Evolutionary conservation across 2,797 vertebrate species (phyloP), one percentile per base, ranked within the genome.

Genomic region (Falco concolor): DNA sequence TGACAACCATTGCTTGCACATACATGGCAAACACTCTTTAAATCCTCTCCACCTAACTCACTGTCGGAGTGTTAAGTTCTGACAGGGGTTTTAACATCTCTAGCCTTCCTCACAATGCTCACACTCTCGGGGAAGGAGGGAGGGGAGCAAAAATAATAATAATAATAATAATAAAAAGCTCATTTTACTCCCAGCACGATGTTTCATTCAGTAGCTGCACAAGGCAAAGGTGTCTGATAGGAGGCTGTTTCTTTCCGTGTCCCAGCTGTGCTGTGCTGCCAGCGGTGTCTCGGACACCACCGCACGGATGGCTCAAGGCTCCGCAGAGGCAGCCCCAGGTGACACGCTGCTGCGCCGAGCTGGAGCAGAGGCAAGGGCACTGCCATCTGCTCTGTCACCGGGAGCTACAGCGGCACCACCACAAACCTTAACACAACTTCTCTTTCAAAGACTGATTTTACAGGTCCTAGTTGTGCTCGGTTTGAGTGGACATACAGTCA

Each of bases 151-250:
- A 13, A 40, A 40, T 38, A 30, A 6, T 9, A 30, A 12, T n/a
- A n/a, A n/a, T n/a, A n/a, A n/a, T n/a, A n/a, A n/a, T n/a, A n/a
- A n/a, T n/a, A n/a, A 32, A 9, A n/a, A 75, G 52, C 15, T 90
- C 18, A 6, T 59, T 70, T 74, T 42, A 56, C 25, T 80, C n/a
- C 45, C 20, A 20, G 27, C 79, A 69, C 0, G 0, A 8, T 2
- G 32, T 34, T 88, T 42, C 63, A 61, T 34, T 89, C 77, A 85
- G 53, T 38, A 74, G 60, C 44, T 53, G 40, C 68, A 59, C 72
- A 67, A 49, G 30, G 53, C 76, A 68, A 34, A 77, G 28, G 1
- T 9, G 30, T 20, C 67, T 19, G 56, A 34, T 1, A 44, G 15
- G 7, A 68, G 34, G 20, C 65, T 40, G 52, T 32, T 78, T 45